These are phyloP conservation scores for Chlorodrepanis virens DNA, from an alignment of 2,113 vertebrate genomes.

Conservation along the genomic window DNA sequence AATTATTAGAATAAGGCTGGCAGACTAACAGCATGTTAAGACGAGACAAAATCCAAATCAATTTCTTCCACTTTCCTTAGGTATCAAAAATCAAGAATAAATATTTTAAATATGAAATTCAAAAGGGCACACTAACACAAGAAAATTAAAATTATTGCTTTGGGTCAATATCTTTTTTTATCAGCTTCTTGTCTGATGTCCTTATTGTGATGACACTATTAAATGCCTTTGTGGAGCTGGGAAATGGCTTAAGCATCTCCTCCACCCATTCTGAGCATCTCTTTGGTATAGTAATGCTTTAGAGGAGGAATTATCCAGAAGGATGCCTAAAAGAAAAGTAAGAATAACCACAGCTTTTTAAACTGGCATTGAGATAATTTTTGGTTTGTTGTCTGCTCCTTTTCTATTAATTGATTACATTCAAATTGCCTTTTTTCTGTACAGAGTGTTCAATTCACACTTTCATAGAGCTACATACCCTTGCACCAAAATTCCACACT, in stretches of 20 bases:
- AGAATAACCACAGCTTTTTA: not conserved
- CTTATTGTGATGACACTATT: not conserved
- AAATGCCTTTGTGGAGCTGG: not conserved
- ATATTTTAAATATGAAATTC: not conserved
- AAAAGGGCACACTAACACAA: not conserved
- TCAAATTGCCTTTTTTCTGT: not conserved
- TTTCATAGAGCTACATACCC: not conserved
- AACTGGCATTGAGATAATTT: not conserved
- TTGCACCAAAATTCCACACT: not conserved
- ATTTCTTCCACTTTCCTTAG: not conserved
- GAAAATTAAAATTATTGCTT: not conserved
- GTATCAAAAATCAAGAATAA: constrained; percentile 6
- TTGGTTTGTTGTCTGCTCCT: not conserved
- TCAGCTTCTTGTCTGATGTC: not conserved
- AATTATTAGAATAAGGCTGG: not conserved
- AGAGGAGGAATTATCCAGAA: not conserved
- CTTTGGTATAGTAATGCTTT: not conserved
- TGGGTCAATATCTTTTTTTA: not conserved
- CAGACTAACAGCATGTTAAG: not conserved
- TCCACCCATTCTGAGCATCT: not conserved
- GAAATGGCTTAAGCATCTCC: not conserved
- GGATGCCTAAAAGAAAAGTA: not conserved
- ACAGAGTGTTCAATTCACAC: not conserved
- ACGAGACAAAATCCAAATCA: not conserved
- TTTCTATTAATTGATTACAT: not conserved